phyloP scores from a whole-genome alignment of 2,888 invertebrate genomes.

The Phrixothrix hirtus region DNA sequence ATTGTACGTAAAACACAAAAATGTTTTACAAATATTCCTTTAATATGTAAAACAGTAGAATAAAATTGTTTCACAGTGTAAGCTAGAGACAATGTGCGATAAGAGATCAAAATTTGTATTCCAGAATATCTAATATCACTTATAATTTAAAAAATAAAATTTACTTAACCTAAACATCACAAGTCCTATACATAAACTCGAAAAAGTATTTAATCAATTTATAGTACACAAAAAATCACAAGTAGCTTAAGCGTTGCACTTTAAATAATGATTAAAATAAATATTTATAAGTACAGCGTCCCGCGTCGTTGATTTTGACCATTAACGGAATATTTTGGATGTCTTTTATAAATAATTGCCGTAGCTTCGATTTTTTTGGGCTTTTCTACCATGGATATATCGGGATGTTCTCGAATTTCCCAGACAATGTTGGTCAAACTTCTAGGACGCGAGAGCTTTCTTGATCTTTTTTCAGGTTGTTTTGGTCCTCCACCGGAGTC shows the following conservation, averaged over 20 bases:
- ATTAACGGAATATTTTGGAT: conserved; percentile 56
- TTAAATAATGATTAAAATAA: conserved; percentile 15
- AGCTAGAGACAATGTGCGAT: too few relatives aligned
- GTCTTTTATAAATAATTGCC: conserved; percentile 57
- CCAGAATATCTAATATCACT: conserved; percentile 27
- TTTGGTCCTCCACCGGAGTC: conserved; percentile 77
- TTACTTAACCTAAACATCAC: conserved; percentile 27
- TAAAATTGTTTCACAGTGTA: too few relatives aligned
- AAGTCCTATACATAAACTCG: conserved; percentile 17
- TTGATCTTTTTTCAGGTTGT: conserved; percentile 79
- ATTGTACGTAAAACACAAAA: too few relatives aligned
- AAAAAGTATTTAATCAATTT: conserved; percentile 17
- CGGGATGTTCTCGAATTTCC: conserved; percentile 61
- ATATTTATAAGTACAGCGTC: conserved; percentile 38
- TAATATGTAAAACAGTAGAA: too few relatives aligned
- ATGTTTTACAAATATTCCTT: too few relatives aligned
- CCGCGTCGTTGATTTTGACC: conserved; percentile 38
- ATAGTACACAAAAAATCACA: conserved; percentile 34
- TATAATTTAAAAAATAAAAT: conserved; percentile 23
- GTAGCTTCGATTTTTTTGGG: conserved; percentile 50
- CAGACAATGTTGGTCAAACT: conserved; percentile 87
- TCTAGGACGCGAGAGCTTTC: conserved; percentile 80
- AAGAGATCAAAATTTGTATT: conserved; percentile 24
- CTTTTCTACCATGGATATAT: conserved; percentile 51
- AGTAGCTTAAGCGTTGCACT: conserved; percentile 33